Percentiles rank a stretch among this genome's conserved stretches.
Conservation (phyloP, 2,113 vertebrate species). For the Tauraco erythrolophus region DNA sequence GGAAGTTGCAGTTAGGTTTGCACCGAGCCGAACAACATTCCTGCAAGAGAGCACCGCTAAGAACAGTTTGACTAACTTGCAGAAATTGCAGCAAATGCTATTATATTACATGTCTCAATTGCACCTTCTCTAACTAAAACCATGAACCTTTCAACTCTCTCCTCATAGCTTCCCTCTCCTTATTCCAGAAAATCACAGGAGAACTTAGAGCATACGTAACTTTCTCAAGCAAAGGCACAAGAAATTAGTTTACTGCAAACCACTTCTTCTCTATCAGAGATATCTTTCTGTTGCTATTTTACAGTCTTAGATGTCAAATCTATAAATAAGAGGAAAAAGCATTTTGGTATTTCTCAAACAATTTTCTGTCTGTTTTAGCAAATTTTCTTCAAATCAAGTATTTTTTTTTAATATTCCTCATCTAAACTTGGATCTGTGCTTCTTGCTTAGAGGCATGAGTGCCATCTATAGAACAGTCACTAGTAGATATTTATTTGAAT, state of each 20-base stretch:
- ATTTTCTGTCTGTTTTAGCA: background rate
- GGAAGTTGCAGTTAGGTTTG: background rate
- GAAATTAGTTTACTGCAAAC: background rate
- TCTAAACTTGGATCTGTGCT: background rate
- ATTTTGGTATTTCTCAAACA: background rate
- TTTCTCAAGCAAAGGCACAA: background rate
- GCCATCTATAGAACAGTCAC: constrained; percentile 69
- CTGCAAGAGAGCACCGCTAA: background rate
- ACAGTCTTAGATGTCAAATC: background rate
- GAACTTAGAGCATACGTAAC: background rate
- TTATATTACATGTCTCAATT: background rate
- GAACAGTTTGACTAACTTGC: background rate
- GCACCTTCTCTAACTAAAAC: background rate
- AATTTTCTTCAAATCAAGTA: background rate
- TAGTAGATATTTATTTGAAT: background rate
- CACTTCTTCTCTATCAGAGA: background rate
- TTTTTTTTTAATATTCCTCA: background rate
- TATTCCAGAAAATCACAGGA: background rate
- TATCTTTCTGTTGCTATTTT: background rate
- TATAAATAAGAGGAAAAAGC: background rate
- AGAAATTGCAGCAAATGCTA: background rate
- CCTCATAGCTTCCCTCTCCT: background rate
- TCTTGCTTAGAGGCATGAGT: constrained; percentile 59
- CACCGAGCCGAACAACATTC: background rate
- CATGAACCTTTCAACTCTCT: background rate